A percentile compares a stretch with the other conserved stretches of the same genome.
These are phyloP conservation scores for Oceanodroma tethys DNA, from an alignment of 2,113 vertebrate species.

Conservation along the genomic window DNA sequence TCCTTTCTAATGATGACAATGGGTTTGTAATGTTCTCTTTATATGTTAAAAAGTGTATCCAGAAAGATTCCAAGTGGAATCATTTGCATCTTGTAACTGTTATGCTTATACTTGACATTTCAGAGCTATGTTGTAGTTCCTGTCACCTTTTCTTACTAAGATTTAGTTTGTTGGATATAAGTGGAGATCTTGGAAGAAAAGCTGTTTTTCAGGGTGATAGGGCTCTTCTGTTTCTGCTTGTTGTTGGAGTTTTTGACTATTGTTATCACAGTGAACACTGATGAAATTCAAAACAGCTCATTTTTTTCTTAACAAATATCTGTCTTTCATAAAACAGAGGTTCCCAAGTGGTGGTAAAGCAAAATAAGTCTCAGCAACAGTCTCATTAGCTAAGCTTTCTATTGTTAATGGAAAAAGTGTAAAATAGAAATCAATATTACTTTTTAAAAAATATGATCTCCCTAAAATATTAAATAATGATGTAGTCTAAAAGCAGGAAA, in stretches of 20 bases:
- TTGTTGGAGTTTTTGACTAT: neutral
- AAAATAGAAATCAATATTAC: neutral
- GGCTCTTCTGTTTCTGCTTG: neutral
- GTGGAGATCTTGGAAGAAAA: neutral
- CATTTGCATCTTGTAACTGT: neutral
- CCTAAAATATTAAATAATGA: neutral
- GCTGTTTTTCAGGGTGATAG: neutral
- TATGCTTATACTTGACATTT: neutral
- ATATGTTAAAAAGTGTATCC: neutral
- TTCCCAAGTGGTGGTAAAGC: neutral
- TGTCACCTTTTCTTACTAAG: neutral
- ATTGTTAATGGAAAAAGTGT: neutral
- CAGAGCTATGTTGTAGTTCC: neutral
- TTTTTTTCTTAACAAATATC: neutral
- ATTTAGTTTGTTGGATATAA: neutral
- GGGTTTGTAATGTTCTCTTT: neutral
- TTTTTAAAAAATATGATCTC: neutral
- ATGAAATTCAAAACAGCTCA: neutral
- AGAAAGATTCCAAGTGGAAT: neutral
- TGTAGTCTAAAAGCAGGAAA: neutral
- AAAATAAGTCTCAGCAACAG: neutral
- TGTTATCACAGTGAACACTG: neutral
- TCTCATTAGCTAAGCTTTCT: neutral
- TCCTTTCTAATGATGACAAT: neutral
- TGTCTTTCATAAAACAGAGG: neutral